Conservation (phyloP, 2,888 invertebrate species). For the Lithophane leautieri region DNA sequence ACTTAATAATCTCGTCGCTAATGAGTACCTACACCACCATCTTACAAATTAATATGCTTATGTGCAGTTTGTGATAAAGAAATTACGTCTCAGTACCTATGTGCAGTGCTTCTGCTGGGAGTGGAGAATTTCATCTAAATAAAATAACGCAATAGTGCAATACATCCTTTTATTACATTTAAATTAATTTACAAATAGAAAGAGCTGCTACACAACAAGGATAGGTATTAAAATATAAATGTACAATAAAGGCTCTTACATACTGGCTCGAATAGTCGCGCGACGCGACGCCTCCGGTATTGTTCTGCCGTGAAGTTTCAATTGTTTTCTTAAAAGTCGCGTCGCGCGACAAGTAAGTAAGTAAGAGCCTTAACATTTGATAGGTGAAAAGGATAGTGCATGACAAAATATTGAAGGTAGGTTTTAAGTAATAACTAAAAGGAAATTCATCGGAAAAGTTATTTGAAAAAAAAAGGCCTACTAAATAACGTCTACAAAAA, state of each 20-base stretch:
- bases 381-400: constrained; percentile 22
- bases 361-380: no score
- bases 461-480: neutral
- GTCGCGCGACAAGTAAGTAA: no score
- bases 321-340: no score
- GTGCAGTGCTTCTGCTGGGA: constrained; percentile 9
- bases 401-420: constrained; percentile 8
- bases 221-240: constrained; percentile 26
- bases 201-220: constrained; percentile 56
- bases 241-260: no score
- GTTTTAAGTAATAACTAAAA: constrained; percentile 9
- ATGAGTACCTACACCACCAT: neutral
- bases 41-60: neutral
- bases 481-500: constrained; percentile 31
- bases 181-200: constrained; percentile 45
- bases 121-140: neutral
- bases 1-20: neutral
- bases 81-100: neutral
- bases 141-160: constrained; percentile 27
- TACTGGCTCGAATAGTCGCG: no score
- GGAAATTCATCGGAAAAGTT: neutral
- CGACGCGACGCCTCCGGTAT: no score
- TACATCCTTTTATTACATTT: constrained; percentile 56
- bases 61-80: neutral
- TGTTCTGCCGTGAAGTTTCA: no score